These are phyloP conservation scores for Actinopyga echinites DNA, from an alignment of 53 echinoderm and acorn worm species.

Conservation along the genomic window DNA sequence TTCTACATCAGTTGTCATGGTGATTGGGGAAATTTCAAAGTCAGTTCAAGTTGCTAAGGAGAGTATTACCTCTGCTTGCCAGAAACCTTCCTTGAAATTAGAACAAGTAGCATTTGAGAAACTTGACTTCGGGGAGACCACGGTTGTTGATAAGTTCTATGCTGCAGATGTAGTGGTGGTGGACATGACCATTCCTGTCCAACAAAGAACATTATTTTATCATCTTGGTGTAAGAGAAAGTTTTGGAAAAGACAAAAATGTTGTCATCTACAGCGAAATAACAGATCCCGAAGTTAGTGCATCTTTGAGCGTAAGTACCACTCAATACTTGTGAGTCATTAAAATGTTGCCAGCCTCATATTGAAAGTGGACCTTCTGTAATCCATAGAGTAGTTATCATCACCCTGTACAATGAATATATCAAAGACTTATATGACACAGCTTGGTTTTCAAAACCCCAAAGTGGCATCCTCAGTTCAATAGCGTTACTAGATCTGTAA, in stretches of 20 bases:
- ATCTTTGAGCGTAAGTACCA: constrained; percentile 81
- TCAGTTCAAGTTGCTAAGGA: constrained; percentile 23
- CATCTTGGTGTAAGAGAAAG: constrained; percentile 96
- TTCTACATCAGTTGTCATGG: constrained; percentile 13
- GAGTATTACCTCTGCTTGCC: constrained; percentile 16
- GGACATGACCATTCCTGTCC: constrained; percentile 81
- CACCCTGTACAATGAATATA: no score
- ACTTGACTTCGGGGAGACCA: constrained; percentile 95
- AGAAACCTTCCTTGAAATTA: constrained; percentile 15
- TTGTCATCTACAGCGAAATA: constrained; percentile 82
- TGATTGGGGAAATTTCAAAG: constrained; percentile 6
- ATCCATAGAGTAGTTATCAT: no score
- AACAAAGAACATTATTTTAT: constrained; percentile 88
- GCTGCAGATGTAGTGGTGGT: constrained; percentile 91
- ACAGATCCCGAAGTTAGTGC: constrained; percentile 70
- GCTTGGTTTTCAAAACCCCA: no score
- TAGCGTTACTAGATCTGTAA: no score
- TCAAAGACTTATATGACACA: no score
- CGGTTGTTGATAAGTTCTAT: constrained; percentile 87
- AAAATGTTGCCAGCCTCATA: no score
- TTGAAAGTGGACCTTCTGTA: no score
- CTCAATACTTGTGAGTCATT: neutral
- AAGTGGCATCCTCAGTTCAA: no score
- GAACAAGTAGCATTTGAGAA: constrained; percentile 79
- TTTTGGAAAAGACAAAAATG: constrained; percentile 89